Conservation (phyloP, 2,888 invertebrate species). For the Phortica okadai region DNA sequence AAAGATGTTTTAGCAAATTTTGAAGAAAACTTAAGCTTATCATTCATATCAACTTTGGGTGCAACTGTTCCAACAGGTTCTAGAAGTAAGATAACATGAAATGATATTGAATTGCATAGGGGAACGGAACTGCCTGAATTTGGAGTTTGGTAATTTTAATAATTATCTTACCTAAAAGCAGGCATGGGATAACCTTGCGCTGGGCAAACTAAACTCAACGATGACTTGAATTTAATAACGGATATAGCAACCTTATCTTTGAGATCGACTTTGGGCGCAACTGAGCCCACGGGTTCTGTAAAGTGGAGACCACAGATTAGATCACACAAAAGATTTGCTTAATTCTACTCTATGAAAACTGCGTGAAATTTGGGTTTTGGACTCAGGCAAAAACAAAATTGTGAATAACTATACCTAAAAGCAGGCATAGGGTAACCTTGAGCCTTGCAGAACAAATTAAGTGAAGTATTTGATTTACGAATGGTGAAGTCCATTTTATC, state of each 20-base stretch:
- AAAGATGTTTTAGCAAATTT: conserved; percentile 73
- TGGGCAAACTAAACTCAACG: conserved; percentile 80
- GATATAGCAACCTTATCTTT: conserved; percentile 77
- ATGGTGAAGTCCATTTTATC: conserved; percentile 74
- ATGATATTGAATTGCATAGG: neutral
- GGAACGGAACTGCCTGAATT: neutral
- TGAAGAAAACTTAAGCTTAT: conserved; percentile 74
- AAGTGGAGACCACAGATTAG: neutral
- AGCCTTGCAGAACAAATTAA: conserved; percentile 81
- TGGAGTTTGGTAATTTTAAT: neutral
- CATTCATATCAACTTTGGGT: conserved; percentile 79
- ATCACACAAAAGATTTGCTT: conserved; percentile 45
- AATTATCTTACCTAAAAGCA: conserved; percentile 77
- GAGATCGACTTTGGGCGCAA: conserved; percentile 82
- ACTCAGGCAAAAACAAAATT: neutral
- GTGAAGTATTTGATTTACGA: conserved; percentile 75
- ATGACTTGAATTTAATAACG: conserved; percentile 15
- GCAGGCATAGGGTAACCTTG: conserved; percentile 81
- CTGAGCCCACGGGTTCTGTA: conserved; percentile 77
- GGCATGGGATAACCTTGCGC: conserved; percentile 83
- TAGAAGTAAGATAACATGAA: conserved; percentile 53
- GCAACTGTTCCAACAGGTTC: conserved; percentile 78
- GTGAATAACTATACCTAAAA: conserved; percentile 76
- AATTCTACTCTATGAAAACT: conserved; percentile 50
- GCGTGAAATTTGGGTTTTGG: conserved; percentile 37